A percentile compares a stretch with the other conserved stretches of the same genome.
These are phyloP conservation scores for Theropithecus gelada DNA, from an alignment of 2,113 vertebrate species.

Conservation along the genomic window DNA sequence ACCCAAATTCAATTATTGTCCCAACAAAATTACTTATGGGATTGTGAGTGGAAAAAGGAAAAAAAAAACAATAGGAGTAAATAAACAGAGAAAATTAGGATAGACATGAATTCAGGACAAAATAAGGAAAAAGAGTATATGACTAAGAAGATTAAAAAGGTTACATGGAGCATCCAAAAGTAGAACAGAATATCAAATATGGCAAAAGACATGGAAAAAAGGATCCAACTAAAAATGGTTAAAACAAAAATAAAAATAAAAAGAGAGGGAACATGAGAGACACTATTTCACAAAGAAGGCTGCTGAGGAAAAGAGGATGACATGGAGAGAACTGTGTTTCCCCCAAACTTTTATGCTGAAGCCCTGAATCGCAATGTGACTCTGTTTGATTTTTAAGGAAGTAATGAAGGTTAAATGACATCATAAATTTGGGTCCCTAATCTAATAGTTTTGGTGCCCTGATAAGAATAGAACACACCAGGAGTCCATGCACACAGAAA, in stretches of 20 bases:
- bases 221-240: neutral
- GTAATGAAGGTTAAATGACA: neutral
- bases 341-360: neutral
- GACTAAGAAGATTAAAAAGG: neutral
- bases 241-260: neutral
- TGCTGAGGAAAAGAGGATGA: neutral
- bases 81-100: neutral
- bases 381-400: neutral
- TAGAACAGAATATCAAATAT: neutral
- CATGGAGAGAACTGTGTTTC: accelerated
- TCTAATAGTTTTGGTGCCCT: neutral
- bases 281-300: neutral
- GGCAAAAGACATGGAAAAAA: neutral
- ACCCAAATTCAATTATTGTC: neutral
- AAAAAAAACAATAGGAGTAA: neutral
- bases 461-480: neutral
- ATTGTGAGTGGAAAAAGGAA: neutral
- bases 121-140: neutral
- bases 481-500: accelerated
- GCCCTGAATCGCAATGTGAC: too few relatives aligned
- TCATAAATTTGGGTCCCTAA: neutral
- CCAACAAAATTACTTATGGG: neutral
- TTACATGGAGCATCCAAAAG: neutral
- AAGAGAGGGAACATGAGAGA: neutral
- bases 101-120: neutral